Evolutionary conservation across 2,888 invertebrate species (phyloP), one percentile per base, ranked within the genome.

Genomic region (Eremobia ochroleuca): DNA sequence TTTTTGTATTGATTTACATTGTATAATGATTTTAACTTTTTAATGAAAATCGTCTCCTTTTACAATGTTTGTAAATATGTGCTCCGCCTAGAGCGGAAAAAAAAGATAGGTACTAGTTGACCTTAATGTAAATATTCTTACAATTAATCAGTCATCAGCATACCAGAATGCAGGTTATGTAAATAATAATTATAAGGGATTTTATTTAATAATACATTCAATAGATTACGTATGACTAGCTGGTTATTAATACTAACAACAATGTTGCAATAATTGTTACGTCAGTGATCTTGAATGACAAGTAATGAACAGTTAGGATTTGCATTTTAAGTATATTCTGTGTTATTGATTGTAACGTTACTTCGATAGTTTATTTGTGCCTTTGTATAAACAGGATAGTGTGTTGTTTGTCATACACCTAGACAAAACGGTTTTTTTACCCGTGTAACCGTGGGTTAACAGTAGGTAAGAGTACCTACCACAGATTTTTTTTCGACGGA

Each of bases 191-290:
- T 69, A 52, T 59, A 64, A 81, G 21, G 21, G 2, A 21, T 65
- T 68, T 43, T 61, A 61, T 65, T 62, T 28, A 49, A 82, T 62
- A 37, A 65, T 65, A n/a, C 31, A 46, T 69, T 62, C 55, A 71
- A 67, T 67, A 59, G 52, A 64, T 83, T 52, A 81, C 79, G 52
- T 49, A 61, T 66, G 58, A 58, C 25, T 37, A 72, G 18, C 70
- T 43, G 34, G 80, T 59, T 62, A 62, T 70, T 70, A 43, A 49
- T 28, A 46, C 18, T 9, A 31, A 5, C 43, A 31, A 81, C 58
- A 59, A 73, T 80, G 81, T 68, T 40, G 67, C 79, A 73, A 59
- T 65, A 55, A 77, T 58, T 64, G 40, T 49, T 59, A 46, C 25
- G 49, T 67, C 43, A 72, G 34, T 31, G 13, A 43, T 79, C 81